Evolutionary conservation across 2,888 invertebrate species (phyloP).

Genomic region (Phortica okadai): DNA sequence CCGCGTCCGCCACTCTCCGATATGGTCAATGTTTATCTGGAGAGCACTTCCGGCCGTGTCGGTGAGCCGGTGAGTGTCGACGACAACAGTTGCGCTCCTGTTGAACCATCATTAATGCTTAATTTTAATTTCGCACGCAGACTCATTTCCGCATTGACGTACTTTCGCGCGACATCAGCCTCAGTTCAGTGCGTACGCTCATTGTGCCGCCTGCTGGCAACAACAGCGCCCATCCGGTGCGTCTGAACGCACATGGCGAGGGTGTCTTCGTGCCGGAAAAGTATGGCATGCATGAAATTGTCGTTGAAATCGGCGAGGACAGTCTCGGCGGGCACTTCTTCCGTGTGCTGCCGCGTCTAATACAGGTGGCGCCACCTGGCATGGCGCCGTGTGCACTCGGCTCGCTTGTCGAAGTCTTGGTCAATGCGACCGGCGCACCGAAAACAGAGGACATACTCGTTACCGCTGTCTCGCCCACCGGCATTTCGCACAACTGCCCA

Average conservation of each 20-base stretch:
- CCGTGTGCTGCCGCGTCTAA: constrained; percentile 89
- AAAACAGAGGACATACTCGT: constrained; percentile 91
- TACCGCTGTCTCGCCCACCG: constrained; percentile 93
- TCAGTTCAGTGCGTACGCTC: constrained; percentile 85
- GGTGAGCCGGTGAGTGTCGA: constrained; percentile 85
- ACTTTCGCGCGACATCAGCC: constrained; percentile 82
- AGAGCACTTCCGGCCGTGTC: constrained; percentile 90
- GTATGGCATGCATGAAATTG: constrained; percentile 93
- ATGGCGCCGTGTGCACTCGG: constrained; percentile 97
- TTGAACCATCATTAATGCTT: constrained; percentile 47
- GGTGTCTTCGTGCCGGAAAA: constrained; percentile 92
- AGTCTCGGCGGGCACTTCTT: constrained; percentile 84
- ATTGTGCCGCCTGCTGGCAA: constrained; percentile 86
- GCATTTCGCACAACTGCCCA: constrained; percentile 87
- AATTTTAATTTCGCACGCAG: constrained; percentile 77
- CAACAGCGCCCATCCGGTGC: constrained; percentile 79
- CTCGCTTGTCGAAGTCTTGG: constrained; percentile 95
- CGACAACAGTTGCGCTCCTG: constrained; percentile 58
- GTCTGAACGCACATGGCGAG: constrained; percentile 84
- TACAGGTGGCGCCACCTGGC: constrained; percentile 92
- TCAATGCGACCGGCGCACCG: constrained; percentile 89
- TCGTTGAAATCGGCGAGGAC: constrained; percentile 82
- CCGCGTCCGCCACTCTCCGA: constrained; percentile 90
- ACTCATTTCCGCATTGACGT: constrained; percentile 87
- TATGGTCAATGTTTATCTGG: constrained; percentile 86